Evolutionary conservation across 2,113 vertebrate species (phyloP).

Genomic region (Cnemophilus loriae): DNA sequence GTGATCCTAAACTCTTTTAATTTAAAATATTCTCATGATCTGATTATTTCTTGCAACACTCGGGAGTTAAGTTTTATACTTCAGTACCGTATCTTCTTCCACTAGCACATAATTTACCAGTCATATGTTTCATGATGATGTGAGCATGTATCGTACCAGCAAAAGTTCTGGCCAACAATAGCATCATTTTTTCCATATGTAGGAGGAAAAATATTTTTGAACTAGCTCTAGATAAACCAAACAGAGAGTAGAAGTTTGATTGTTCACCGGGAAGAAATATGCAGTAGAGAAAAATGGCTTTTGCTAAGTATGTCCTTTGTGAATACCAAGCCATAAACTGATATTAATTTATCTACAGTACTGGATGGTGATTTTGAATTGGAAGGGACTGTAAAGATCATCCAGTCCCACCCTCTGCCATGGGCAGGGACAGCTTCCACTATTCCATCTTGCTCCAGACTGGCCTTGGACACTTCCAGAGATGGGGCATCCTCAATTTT

Average conservation of each 20-base stretch:
- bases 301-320: not conserved
- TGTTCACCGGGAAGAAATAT: constrained; percentile 2
- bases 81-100: not conserved
- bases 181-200: not conserved
- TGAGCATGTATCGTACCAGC: not conserved
- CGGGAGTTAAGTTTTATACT: constrained; percentile 2
- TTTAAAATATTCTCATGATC: not conserved
- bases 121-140: constrained; percentile 17
- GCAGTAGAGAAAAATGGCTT: not conserved
- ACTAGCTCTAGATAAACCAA: constrained; percentile 5
- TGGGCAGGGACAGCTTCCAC: not conserved
- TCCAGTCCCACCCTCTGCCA: no score
- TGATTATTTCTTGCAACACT: not conserved
- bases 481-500: not conserved
- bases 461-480: not conserved
- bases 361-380: not conserved
- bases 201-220: constrained; percentile 3
- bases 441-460: not conserved
- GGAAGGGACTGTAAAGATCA: not conserved
- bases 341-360: not conserved
- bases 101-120: not conserved
- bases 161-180: constrained; percentile 10
- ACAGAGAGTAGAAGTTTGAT: not conserved
- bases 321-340: not conserved
- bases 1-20: not conserved